Conservation (phyloP, 2,888 invertebrate species). For the Nephrotoma flavescens region DNA sequence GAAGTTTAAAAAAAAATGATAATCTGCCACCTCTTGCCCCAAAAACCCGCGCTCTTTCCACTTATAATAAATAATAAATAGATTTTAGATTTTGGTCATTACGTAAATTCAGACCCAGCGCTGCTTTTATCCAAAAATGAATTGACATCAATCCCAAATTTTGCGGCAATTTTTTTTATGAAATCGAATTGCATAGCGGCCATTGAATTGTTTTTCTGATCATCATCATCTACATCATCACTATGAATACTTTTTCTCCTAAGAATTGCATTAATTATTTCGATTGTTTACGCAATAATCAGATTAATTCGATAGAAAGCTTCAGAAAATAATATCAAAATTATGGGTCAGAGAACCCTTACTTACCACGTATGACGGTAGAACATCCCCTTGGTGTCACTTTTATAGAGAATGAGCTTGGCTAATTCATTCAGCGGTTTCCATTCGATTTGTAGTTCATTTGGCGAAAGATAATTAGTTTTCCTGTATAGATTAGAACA, state of each 20-base stretch:
- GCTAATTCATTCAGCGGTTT: conserved; percentile 51
- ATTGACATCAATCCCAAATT: conserved; percentile 1
- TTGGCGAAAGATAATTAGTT: conserved; percentile 54
- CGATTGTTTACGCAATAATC: neutral
- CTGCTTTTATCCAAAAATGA: neutral
- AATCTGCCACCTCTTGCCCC: neutral
- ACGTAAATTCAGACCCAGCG: neutral
- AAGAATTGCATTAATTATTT: neutral
- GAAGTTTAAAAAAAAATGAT: neutral
- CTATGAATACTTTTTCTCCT: neutral
- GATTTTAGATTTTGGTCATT: neutral
- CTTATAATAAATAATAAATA: neutral
- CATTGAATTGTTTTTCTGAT: neutral
- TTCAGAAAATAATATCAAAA: neutral
- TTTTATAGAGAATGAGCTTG: conserved; percentile 14
- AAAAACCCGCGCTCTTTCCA: neutral
- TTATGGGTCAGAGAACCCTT: neutral
- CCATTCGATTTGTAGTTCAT: conserved; percentile 75
- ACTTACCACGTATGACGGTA: conserved; percentile 15
- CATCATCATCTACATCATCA: neutral
- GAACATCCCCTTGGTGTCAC: conserved; percentile 13
- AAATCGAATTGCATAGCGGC: neutral
- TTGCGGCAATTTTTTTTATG: neutral
- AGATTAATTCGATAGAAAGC: neutral
- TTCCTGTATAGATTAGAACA: conserved; percentile 41